Conservation (phyloP, 2,113 vertebrate species). For the Etheostoma spectabile region DNA sequence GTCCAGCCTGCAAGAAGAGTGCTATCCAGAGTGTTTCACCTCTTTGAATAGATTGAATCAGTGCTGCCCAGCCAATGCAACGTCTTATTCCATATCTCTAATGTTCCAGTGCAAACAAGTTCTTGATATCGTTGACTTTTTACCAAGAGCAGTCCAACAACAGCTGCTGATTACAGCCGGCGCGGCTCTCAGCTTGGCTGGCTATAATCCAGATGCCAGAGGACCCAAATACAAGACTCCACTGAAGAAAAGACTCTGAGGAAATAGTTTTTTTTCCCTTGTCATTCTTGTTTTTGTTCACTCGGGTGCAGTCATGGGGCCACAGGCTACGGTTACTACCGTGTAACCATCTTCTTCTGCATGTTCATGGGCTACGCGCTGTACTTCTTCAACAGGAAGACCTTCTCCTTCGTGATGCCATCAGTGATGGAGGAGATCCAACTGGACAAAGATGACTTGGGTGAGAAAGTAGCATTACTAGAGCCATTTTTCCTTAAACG, state of each 20-base stretch:
- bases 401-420: slow-evolving; percentile 98
- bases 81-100: background rate
- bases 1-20: slow-evolving; percentile 1
- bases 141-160: background rate
- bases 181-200: background rate
- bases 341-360: slow-evolving; percentile 88
- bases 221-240: slow-evolving; percentile 2
- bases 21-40: background rate
- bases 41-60: slow-evolving; percentile 1
- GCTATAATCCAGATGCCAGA: slow-evolving; percentile 5
- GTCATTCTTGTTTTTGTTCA: background rate
- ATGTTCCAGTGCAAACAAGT: slow-evolving; percentile 8
- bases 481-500: background rate
- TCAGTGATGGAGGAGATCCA: slow-evolving; percentile 93
- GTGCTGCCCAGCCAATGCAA: background rate
- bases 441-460: slow-evolving; percentile 95
- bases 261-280: background rate
- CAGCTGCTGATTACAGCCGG: background rate
- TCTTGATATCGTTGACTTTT: background rate
- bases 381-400: slow-evolving; percentile 98
- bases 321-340: slow-evolving; percentile 88
- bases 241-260: slow-evolving; percentile 8
- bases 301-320: slow-evolving; percentile 80
- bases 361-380: slow-evolving; percentile 95
- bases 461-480: slow-evolving; percentile 79